phyloP scores from a whole-genome alignment of 2,888 invertebrate species.

The Mactromeris polynyma region DNA sequence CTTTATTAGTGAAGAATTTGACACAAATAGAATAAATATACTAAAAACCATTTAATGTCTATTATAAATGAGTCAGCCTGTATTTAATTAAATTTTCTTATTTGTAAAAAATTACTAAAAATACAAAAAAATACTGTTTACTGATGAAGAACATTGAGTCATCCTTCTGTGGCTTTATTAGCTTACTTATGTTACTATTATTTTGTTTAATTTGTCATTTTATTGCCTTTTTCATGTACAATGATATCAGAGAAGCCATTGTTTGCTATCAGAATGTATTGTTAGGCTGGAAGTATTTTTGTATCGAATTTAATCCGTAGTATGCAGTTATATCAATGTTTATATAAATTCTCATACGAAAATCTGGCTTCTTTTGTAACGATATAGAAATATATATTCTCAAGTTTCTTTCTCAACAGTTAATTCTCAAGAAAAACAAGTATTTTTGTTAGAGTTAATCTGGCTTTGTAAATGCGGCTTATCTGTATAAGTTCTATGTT shows the following conservation, averaged over 20 bases:
- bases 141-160: background rate
- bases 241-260: background rate
- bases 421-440: constrained; percentile 45
- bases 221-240: constrained; percentile 3
- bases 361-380: constrained; percentile 36
- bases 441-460: background rate
- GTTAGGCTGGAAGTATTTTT: background rate
- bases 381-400: constrained; percentile 9
- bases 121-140: background rate
- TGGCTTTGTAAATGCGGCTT: background rate
- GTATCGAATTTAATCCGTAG: constrained; percentile 1
- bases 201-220: constrained; percentile 6
- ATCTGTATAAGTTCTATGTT: background rate
- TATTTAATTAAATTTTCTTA: background rate
- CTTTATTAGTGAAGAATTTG: background rate
- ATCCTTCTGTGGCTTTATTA: background rate
- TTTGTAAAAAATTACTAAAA: background rate
- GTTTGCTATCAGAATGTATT: background rate
- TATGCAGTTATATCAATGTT: constrained; percentile 34
- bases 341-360: constrained; percentile 32
- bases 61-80: background rate
- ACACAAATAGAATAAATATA: background rate
- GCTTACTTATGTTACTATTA: background rate
- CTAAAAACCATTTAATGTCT: background rate
- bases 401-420: constrained; percentile 11